Evolutionary conservation across 2,888 invertebrate species (phyloP), one percentile per base, ranked within the genome.

Genomic region (Anoplius nigerrimus): DNA sequence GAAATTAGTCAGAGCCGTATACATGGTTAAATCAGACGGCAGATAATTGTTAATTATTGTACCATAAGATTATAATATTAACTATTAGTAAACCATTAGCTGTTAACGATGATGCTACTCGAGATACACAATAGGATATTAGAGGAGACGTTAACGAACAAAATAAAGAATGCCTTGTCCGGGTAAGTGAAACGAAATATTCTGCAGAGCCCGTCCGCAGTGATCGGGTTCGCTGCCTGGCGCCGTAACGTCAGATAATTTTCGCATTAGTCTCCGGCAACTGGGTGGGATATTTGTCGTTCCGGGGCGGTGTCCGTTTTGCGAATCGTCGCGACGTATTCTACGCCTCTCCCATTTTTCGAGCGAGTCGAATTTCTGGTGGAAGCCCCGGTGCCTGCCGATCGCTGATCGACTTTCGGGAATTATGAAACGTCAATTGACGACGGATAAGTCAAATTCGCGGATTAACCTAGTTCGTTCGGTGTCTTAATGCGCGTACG

Each of bases 111-210:
- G 97, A 97, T 98, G 93, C 93, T 98, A 90, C 93, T 99, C 89
- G 99, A 99, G 94, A 98, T 98, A 91, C 97, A 98, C 92, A 99
- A 99, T 92, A 95, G 98, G 90, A 98, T 99, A 91, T 95, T 99
- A 86, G 98, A 98, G 92, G 99, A 99, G 91, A 97, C 98, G 72
- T 92, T 99, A 89, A 93, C 95, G 88, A 93, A 96, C 85, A 98
- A 98, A 93, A 98, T 98, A 91, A 96, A 95, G 91, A 98, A 98
- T 93, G 97, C 96, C 88, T 92, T 95, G 90, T 95, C 96, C 87
- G 98, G 98, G 99, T 99, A 92, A 94, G 95, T 93, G 86, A 83
- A 81, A 86, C 84, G 81, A 86, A 85, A 68, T 43, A 56, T 64
- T 61, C 65, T n/a, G 16, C 86, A 88, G 90, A 89, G 87, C 89